Evolutionary conservation across 2,888 invertebrate species (phyloP).

Genomic region (Mesochorus sp.): DNA sequence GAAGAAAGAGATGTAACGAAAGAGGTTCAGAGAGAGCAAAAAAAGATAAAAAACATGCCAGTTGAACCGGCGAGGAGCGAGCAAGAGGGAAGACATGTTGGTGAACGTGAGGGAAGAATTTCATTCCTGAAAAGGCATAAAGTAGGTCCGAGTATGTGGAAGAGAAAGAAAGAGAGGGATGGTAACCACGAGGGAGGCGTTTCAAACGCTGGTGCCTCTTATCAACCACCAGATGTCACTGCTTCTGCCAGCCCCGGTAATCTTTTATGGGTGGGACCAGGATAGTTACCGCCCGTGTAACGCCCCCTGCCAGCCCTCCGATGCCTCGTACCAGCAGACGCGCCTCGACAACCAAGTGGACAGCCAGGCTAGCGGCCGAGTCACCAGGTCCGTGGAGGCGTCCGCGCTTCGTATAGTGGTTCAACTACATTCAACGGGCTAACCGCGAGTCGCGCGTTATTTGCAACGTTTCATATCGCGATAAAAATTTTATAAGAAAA

Average conservation of each 20-base stretch:
- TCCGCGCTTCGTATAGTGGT: conserved; percentile 56
- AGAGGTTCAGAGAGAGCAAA: not conserved
- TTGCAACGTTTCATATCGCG: conserved; percentile 29
- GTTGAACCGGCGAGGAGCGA: not conserved
- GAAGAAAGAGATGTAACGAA: conserved; percentile 21
- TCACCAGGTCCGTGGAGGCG: conserved; percentile 69
- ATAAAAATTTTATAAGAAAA: not conserved
- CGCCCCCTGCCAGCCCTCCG: conserved; percentile 76
- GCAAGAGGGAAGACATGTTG: conserved; percentile 28
- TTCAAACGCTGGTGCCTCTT: conserved; percentile 8
- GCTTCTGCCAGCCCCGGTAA: conserved; percentile 18
- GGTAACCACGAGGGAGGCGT: conserved; percentile 47
- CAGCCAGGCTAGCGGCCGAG: conserved; percentile 78
- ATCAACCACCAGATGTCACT: conserved; percentile 64
- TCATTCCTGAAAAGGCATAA: not conserved
- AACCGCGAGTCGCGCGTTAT: conserved; percentile 37
- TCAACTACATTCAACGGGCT: conserved; percentile 42
- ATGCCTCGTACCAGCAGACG: conserved; percentile 77
- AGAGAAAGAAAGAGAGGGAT: not conserved
- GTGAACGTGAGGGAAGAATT: conserved; percentile 41
- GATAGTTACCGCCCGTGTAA: conserved; percentile 66
- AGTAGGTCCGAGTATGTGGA: not conserved
- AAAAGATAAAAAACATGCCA: not conserved
- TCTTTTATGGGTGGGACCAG: conserved; percentile 22
- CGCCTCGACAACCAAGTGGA: conserved; percentile 80